phyloP scores from a whole-genome alignment of 2,113 vertebrate genomes.

The Bolborhynchus lineola region DNA sequence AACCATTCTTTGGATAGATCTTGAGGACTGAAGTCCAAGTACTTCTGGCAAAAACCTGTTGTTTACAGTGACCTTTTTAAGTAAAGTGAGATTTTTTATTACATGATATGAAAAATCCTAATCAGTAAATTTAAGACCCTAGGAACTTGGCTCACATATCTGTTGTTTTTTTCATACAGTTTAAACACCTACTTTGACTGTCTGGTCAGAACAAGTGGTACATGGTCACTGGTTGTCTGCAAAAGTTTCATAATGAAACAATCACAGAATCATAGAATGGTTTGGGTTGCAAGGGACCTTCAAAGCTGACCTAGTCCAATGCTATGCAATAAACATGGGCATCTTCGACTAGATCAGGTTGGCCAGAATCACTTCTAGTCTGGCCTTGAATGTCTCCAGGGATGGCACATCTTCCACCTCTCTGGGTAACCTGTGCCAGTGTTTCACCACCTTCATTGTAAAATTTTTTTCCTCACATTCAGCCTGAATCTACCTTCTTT shows the following conservation, averaged over 20 bases:
- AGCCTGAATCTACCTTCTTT: background rate
- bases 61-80: background rate
- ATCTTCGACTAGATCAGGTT: background rate
- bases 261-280: background rate
- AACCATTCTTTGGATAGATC: background rate
- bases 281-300: background rate
- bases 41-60: background rate
- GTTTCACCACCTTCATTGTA: background rate
- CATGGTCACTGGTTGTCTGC: background rate
- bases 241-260: background rate
- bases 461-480: background rate
- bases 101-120: background rate
- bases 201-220: accelerated
- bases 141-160: background rate
- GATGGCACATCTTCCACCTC: background rate
- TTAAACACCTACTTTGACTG: background rate
- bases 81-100: background rate
- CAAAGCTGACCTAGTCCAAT: background rate
- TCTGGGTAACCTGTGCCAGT: background rate
- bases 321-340: background rate
- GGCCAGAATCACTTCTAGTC: background rate
- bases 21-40: background rate
- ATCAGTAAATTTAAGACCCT: background rate
- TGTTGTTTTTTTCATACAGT: background rate
- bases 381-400: background rate